Evolutionary conservation across 2,113 vertebrate species (phyloP).

Genomic region (Sigmodon hispidus): DNA sequence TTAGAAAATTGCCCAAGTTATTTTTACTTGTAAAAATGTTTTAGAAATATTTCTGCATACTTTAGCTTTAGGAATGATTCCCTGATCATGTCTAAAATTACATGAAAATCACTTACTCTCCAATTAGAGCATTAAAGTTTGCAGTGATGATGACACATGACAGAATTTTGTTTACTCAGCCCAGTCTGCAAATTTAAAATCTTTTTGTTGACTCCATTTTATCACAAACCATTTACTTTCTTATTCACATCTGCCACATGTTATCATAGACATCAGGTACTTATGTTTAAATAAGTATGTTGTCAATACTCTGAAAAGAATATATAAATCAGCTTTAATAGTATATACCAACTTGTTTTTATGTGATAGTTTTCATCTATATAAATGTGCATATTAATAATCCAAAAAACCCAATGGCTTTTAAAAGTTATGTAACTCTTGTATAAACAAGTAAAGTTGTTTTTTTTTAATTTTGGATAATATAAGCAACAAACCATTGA

Average conservation of each 20-base stretch:
- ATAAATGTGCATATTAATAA: slow-evolving; percentile 57
- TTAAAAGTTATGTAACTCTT: slow-evolving; percentile 29
- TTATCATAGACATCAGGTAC: not conserved
- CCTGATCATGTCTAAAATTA: not conserved
- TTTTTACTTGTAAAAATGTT: slow-evolving; percentile 13
- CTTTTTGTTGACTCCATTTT: slow-evolving; percentile 18
- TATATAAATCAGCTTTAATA: slow-evolving; percentile 39
- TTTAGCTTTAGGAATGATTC: slow-evolving; percentile 41
- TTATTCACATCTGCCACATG: not conserved
- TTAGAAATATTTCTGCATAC: slow-evolving; percentile 27
- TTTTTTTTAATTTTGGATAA: not conserved
- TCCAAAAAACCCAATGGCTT: slow-evolving; percentile 23
- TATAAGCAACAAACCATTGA: not conserved
- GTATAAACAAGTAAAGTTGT: not conserved
- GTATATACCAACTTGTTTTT: not conserved
- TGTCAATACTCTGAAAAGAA: slow-evolving; percentile 17
- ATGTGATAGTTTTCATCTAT: slow-evolving; percentile 30
- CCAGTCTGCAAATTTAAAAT: slow-evolving; percentile 26
- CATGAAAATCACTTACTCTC: not conserved
- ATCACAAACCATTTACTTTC: not conserved
- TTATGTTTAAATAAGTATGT: not conserved
- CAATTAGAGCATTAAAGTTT: not conserved
- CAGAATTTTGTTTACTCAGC: not conserved
- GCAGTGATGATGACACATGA: not conserved
- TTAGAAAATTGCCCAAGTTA: not conserved